Conservation (phyloP, 2,797 vertebrate genomes). For the Anguilla marmorata region DNA sequence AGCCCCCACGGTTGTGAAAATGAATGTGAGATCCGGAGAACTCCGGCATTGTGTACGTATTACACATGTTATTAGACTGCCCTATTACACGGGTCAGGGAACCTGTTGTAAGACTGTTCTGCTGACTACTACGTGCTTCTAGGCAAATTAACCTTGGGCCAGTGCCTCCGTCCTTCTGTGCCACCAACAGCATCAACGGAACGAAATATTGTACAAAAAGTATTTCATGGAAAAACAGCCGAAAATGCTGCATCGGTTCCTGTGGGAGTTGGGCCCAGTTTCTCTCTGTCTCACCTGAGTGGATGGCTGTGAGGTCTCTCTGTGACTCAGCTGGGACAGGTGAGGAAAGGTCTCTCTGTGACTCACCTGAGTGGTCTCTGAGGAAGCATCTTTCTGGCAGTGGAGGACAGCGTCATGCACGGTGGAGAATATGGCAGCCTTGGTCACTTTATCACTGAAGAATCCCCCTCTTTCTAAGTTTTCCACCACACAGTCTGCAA, state of each 20-base stretch:
- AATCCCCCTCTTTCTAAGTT: constrained; percentile 82
- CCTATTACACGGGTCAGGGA: neutral
- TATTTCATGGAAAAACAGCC: neutral
- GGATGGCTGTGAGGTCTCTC: neutral
- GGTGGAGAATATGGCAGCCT: constrained; percentile 80
- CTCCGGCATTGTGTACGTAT: neutral
- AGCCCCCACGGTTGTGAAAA: neutral
- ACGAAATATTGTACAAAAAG: neutral
- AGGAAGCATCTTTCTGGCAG: constrained; percentile 50
- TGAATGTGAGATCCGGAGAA: neutral
- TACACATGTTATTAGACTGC: neutral
- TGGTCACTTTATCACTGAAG: constrained; percentile 81
- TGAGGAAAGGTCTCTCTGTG: neutral
- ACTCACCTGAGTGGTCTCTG: neutral
- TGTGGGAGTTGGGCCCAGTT: neutral
- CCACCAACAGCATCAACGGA: neutral
- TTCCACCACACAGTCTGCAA: constrained; percentile 68
- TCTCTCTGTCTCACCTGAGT: neutral
- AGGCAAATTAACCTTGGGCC: neutral
- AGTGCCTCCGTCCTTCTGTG: neutral
- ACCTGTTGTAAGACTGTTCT: neutral
- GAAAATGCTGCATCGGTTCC: neutral
- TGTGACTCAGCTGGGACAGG: too few species aligned
- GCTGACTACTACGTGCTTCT: neutral
- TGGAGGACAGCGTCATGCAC: constrained; percentile 80